Evolutionary conservation across 2,888 invertebrate genomes (phyloP), one percentile per base, ranked within the genome.

Genomic region (Synergus umbraculus): DNA sequence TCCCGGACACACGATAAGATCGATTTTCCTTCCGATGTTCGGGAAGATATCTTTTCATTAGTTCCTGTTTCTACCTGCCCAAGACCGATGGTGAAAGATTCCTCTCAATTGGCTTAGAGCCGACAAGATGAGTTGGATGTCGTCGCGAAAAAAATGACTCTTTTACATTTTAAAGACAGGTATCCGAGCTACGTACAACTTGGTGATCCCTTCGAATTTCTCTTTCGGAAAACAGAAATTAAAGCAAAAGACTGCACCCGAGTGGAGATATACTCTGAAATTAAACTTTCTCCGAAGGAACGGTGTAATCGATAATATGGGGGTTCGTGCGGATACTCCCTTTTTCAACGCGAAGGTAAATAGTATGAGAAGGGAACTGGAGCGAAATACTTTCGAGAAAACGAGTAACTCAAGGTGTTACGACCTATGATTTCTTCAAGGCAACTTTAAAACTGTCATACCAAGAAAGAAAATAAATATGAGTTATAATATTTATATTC

Each of bases 1-100:
- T 29, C 83, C 87, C 84, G 82, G 80, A 85, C 88, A 85, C 86
- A 86, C 88, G 86, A 89, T 88, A 85, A 69, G 85, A 87, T 87
- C 86, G 87, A 86, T 89, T 89, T 87, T 85, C 87, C 85, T 85
- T 88, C 87, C 85, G 85, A 64, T 83, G 76, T 82, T 77, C 43
- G 76, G 73, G 79, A 76, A 77, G 67, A 8, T 18, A 18, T 67
- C 29, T 41, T 67, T 41, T 43, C 13, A 67, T 9, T 22, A 67
- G 2, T 22, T 60, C 60, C 18, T 60, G 9, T 12, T 60, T 60
- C 4, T 4, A 12, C 22, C 22, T 22, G 58, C 9, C 13, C 12
- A 15, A 15, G 13, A 49, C 15, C 49, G 12, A 49, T 49, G 13
- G 49, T 12, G 46, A 46, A 46, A 8, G 12, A 46, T 10, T 46